phyloP scores from a whole-genome alignment of 2,888 invertebrate genomes.

The Polia nebulosa region DNA sequence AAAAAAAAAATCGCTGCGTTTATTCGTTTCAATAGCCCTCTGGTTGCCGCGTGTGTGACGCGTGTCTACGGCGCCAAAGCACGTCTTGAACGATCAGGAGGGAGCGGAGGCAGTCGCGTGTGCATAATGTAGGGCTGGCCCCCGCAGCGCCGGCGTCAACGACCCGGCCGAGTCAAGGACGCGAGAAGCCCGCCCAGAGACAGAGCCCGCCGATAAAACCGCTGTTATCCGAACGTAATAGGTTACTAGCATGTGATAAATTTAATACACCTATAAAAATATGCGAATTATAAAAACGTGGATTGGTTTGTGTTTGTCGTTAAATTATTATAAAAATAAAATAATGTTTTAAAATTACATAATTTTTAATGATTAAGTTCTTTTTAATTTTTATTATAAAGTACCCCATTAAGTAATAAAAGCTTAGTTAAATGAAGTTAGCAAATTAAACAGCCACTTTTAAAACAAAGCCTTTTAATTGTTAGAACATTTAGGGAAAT shows the following conservation, averaged over 20 bases:
- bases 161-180: conserved; percentile 86
- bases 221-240: conserved; percentile 68
- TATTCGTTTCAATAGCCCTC: conserved; percentile 57
- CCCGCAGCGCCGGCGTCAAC: conserved; percentile 84
- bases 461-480: not conserved
- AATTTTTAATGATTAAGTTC: not conserved
- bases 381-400: not conserved
- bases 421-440: conserved; percentile 1
- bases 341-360: too few relatives aligned
- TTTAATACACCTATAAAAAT: conserved; percentile 63
- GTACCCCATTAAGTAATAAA: not conserved
- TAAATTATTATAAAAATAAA: conserved; percentile 8
- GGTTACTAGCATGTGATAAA: conserved; percentile 61
- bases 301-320: conserved; percentile 31
- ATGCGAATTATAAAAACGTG: conserved; percentile 54
- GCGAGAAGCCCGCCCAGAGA: conserved; percentile 76
- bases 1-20: conserved; percentile 47
- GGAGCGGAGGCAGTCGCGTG: conserved; percentile 81
- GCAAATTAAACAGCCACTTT: not conserved
- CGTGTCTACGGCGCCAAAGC: conserved; percentile 74
- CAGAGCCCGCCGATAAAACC: conserved; percentile 72
- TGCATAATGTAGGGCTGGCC: conserved; percentile 83
- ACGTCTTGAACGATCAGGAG: conserved; percentile 75
- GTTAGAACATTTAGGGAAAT: not conserved
- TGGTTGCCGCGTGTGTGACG: conserved; percentile 67